Base-by-base conservation (phyloP, 2,113 vertebrate genomes). In the Grus americana region DNA sequence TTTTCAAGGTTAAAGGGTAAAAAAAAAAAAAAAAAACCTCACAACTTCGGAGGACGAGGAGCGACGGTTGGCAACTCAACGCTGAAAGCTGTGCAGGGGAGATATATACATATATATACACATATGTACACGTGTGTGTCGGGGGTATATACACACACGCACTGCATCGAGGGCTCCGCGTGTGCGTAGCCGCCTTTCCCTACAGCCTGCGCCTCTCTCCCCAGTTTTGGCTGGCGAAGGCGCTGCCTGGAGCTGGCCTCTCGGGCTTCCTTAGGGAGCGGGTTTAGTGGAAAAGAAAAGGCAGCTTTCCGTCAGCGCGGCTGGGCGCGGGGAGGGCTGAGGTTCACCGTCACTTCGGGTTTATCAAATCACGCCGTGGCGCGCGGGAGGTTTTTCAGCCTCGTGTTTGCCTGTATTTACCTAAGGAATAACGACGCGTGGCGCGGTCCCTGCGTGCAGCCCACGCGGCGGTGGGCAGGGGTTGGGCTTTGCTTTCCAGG, bases 1-100 rank as follows among this genome's bases (percentile, higher is more conserved):
- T 97, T 97, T 96, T 97, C 98, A 98, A 97, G 97, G 98, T 98
- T 95, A 98, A 96, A 97, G 93, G 96, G 95, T 89, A 59, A 27
- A 68, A 46, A 38, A 54, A 47, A 73, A 63, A 46, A 65, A 38
- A 34, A 22, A 22, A 22, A 50, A 24, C 13, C 52, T 63, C 42
- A 1, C 17, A 57, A 55, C 44, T 91, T 87, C 0, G 1, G 63
- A 79, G 82, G 66, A 40, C 0, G 11, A 80, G 63, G 59, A 86
- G 90, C 2, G 8, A 27, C 0, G 8, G 62, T 15, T 66, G 87
- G 76, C 26, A 80, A 24, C 32, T 46, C 29, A 18, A 1, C 26
- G 9, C 38, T 11, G n/a, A 19, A 24, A 94, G 46, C 21, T 29
- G 11, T 6, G 32, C 12, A 4, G 58, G 38, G 36, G 36, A 29